Conservation (phyloP, 2,888 invertebrate species). For the Auanema sp. region DNA sequence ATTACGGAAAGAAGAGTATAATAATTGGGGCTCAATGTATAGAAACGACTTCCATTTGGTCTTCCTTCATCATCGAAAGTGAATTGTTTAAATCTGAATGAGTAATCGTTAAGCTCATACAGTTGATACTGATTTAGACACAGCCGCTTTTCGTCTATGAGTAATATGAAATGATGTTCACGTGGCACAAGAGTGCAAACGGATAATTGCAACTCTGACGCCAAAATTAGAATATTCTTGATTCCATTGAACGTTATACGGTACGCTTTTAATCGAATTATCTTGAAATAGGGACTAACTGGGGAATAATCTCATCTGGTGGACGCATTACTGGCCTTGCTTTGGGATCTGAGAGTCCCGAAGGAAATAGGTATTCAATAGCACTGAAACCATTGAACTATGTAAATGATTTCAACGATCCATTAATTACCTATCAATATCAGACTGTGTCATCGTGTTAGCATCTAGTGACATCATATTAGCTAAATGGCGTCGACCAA, state of each 20-base stretch:
- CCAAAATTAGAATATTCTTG: slow-evolving; percentile 71
- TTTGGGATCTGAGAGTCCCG: slow-evolving; percentile 81
- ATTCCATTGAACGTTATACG: slow-evolving; percentile 45
- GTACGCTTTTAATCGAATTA: too few relatives aligned
- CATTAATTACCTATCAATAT: slow-evolving; percentile 74
- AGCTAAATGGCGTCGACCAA: slow-evolving; percentile 91
- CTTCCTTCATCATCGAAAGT: slow-evolving; percentile 75
- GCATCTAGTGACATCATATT: slow-evolving; percentile 95
- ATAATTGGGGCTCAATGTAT: slow-evolving; percentile 84
- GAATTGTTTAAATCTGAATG: slow-evolving; percentile 41
- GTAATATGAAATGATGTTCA: neutral
- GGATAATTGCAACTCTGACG: too few relatives aligned
- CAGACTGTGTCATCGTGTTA: slow-evolving; percentile 82
- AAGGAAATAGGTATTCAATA: slow-evolving; percentile 91
- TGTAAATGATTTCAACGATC: neutral
- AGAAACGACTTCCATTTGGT: slow-evolving; percentile 87
- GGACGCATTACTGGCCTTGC: slow-evolving; percentile 88
- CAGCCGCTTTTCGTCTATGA: neutral
- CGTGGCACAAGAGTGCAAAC: too few relatives aligned
- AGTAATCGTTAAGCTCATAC: too few relatives aligned
- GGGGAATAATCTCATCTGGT: slow-evolving; percentile 74
- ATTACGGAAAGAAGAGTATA: slow-evolving; percentile 80
- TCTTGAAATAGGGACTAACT: slow-evolving; percentile 18
- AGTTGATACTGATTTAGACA: neutral
- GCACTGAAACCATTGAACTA: slow-evolving; percentile 71